Evolutionary conservation across 2,797 vertebrate species (phyloP).

Genomic region (Urophycis tenuis): DNA sequence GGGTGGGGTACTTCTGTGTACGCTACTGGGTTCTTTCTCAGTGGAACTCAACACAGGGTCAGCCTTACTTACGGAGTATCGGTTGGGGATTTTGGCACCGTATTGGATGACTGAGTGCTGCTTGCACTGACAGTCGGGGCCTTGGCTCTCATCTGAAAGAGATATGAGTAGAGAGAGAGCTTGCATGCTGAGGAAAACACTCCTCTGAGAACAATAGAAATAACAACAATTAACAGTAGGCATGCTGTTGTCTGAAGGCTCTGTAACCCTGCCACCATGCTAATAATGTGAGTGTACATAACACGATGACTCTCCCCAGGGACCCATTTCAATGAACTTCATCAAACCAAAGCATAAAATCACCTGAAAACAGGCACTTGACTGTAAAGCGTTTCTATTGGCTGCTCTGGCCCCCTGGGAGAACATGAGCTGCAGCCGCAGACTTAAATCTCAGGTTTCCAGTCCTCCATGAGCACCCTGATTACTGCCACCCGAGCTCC

Average conservation of each 20-base stretch:
- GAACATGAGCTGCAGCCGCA: not conserved
- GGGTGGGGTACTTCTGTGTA: no score
- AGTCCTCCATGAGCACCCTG: constrained; percentile 5
- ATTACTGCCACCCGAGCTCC: constrained; percentile 8
- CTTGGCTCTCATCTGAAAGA: constrained; percentile 29
- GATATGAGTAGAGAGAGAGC: not conserved
- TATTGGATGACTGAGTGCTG: constrained; percentile 14
- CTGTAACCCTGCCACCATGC: not conserved
- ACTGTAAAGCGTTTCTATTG: not conserved
- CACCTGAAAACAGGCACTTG: not conserved
- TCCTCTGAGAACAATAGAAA: not conserved
- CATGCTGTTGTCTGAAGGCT: not conserved
- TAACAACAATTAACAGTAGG: not conserved
- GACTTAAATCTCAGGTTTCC: constrained; percentile 21
- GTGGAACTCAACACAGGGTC: constrained; percentile 13
- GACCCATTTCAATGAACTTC: not conserved
- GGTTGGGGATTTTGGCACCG: constrained; percentile 44
- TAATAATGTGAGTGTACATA: not conserved
- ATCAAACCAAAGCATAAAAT: not conserved
- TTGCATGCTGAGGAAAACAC: not conserved
- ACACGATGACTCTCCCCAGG: not conserved
- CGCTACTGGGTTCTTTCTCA: not conserved
- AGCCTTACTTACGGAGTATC: constrained; percentile 59
- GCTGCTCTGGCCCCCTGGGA: not conserved
- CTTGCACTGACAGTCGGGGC: constrained; percentile 38